A percentile compares a stretch with the other conserved stretches of the same genome.
Conservation (phyloP, 2,113 vertebrate species). For the Pandion haliaetus region DNA sequence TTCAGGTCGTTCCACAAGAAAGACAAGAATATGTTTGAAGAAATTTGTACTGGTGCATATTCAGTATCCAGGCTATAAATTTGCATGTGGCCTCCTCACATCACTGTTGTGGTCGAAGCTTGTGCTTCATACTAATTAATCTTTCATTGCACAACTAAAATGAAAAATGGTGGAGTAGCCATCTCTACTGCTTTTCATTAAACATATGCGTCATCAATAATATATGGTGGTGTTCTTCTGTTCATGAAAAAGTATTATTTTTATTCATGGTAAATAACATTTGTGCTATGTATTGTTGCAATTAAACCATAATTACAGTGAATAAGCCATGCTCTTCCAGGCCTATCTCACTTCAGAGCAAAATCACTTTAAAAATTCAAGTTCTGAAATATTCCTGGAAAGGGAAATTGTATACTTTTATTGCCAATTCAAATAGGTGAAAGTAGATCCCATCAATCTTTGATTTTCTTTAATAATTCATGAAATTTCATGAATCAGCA, state of each 20-base stretch:
- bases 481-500: neutral
- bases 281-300: neutral
- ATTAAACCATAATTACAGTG: neutral
- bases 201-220: neutral
- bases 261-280: slow-evolving; percentile 43
- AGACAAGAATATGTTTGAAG: neutral
- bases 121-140: neutral
- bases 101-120: neutral
- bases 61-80: neutral
- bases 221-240: neutral
- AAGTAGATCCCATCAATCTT: neutral
- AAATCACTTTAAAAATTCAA: slow-evolving; percentile 25
- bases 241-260: slow-evolving; percentile 24
- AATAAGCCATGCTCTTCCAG: neutral
- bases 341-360: slow-evolving; percentile 7
- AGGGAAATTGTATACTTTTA: neutral
- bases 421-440: neutral
- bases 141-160: neutral
- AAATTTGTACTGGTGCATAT: neutral
- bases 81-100: neutral
- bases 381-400: neutral
- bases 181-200: neutral
- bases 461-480: slow-evolving; percentile 25
- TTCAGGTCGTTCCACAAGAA: neutral
- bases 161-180: neutral